Evolutionary conservation across 2,888 invertebrate genomes (phyloP), one percentile per base, ranked within the genome.

Genomic region (Lottia scabra): DNA sequence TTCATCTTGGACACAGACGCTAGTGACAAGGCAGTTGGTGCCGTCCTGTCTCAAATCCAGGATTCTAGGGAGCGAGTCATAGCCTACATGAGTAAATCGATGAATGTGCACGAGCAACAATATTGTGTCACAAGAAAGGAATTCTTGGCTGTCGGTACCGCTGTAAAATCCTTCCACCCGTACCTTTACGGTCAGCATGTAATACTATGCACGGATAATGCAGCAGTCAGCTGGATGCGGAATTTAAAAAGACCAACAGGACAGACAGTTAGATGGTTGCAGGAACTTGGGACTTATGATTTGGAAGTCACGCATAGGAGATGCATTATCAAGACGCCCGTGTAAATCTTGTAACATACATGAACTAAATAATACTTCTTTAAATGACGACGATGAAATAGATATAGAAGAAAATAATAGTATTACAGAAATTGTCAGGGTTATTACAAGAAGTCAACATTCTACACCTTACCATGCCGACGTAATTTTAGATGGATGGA

Each of bases 51-150:
- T n/a, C 48, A 48, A 48, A 5, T 48, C 16, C 5, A 48, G n/a
- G 48, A 48, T 30, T 5, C 10, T 6, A 48, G 0, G 48, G 13
- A 48, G 48, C 48, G 19, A 15, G 67, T 62, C 12, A 71, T 71
- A 23, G 67, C 67, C n/a, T 71, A 30, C 43, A 46, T 65, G 48
- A 68, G 68, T 27, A 71, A 71, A 23, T 26, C 71, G 23, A 26
- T 48, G 26, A 71, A 62, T 26, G 48, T 4, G 48, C 19, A 48
- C 48, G 48, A 48, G 19, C 48, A 48, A 10, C 48, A 19, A 19
- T 48, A 48, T 19, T 48, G 48, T 48, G 48, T 48, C 16, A 48
- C 12, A 16, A 48, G 48, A 48, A 48, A 48, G 16, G 15, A 48
- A 48, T 48, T 48, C 8, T 19, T 48, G 5, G 19, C 48, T 19